Base-by-base conservation (phyloP, 2,113 vertebrate species). In the Megaleporinus macrocephalus region DNA sequence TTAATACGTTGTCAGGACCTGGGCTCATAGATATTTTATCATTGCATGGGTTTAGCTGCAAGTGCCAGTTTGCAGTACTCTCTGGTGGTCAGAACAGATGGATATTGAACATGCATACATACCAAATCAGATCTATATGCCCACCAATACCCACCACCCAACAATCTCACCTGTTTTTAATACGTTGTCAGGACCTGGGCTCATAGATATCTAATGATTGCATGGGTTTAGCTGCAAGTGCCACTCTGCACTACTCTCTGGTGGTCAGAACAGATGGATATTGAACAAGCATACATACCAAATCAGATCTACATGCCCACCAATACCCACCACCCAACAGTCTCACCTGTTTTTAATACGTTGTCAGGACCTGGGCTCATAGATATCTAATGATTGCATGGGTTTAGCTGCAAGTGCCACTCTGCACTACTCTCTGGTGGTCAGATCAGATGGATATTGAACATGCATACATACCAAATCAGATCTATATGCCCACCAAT, bases 261-360 rank as follows among this genome's bases (percentile, higher is more conserved):
- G 27, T 71, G 66, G 59, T 70, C 66, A 61, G 66, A 79, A 49
- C 63, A 55, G 72, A 66, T 81, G 76, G 29, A 68, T 47, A 74
- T 26, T 26, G 15, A 65, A 49, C 61, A 69, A 20, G 59, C 53
- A 22, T 66, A 77, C 26, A 29, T 47, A 27, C 71, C 7, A 14
- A 11, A 15, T n/a, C 36, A 36, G n/a, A n/a, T n/a, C n/a, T 20
- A 7, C 13, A 27, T 20, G 27, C 59, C 14, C 62, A 65, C 30
- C n/a, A 14, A 53, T 22, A 55, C 29, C 24, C 72, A 4, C 5
- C 41, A 44, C 5, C 1, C 41, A n/a, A 44, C 41, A 44, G 1
- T 9, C 41, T 9, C 41, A 44, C 41, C 41, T 44, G 41, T 5
- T 44, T 11, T 44, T 44, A n/a, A n/a, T n/a, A 44, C 41, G 5